Evolutionary conservation across 2,113 vertebrate species (phyloP).

Genomic region (Sitta europaea): DNA sequence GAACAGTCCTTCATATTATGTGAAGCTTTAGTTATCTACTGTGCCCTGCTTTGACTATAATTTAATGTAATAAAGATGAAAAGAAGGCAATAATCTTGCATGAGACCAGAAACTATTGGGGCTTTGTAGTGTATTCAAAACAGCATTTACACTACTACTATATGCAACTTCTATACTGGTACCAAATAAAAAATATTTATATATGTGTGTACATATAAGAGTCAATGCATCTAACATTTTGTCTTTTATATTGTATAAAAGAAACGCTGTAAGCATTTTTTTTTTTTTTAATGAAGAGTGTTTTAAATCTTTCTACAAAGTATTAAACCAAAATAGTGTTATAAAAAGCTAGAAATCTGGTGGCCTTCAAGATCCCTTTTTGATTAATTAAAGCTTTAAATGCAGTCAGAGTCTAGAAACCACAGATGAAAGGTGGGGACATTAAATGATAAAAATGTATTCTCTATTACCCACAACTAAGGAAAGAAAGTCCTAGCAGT

Average conservation of each 20-base stretch:
- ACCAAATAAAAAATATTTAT: neutral
- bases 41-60: neutral
- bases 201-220: neutral
- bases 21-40: neutral
- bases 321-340: neutral
- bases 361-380: neutral
- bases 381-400: neutral
- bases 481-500: neutral
- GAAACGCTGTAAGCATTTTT: neutral
- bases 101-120: neutral
- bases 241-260: neutral
- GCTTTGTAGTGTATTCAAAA: neutral
- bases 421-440: neutral
- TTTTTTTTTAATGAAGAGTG: neutral
- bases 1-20: neutral
- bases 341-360: neutral
- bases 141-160: neutral
- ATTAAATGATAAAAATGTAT: neutral
- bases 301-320: neutral
- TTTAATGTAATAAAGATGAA: neutral
- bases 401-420: neutral
- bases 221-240: neutral
- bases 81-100: neutral
- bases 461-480: neutral
- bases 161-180: neutral